Evolutionary conservation across 2,797 vertebrate genomes (phyloP).

Genomic region (Bufotes viridis): DNA sequence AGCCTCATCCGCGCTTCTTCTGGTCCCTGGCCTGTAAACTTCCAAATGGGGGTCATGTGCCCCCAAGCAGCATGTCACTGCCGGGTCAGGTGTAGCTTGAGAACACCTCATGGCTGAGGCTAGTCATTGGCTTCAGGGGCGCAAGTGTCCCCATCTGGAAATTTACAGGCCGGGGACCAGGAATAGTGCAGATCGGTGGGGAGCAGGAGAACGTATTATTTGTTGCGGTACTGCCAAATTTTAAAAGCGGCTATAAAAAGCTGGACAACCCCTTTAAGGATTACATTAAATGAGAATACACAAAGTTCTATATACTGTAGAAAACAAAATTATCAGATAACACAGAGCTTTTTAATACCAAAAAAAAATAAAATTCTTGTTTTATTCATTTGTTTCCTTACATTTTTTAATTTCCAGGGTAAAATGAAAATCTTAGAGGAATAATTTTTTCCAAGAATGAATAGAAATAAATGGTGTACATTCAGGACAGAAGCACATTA

Average conservation of each 20-base stretch:
- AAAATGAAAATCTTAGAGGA: background rate
- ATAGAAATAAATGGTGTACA: slow-evolving; percentile 43
- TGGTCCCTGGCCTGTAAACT: too few relatives aligned
- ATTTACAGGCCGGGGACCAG: too few relatives aligned
- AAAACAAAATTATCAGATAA: background rate
- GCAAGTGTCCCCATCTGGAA: too few relatives aligned
- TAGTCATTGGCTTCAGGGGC: too few relatives aligned
- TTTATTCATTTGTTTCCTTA: background rate
- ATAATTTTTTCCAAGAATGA: background rate
- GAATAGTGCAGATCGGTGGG: too few relatives aligned
- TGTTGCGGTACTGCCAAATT: too few relatives aligned
- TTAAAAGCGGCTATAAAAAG: too few relatives aligned
- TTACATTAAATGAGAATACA: background rate
- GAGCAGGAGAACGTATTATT: too few relatives aligned
- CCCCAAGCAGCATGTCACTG: background rate
- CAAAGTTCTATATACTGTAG: background rate
- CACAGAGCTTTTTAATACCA: background rate
- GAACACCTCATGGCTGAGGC: too few relatives aligned
- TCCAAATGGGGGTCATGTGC: too few relatives aligned
- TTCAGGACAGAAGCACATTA: slow-evolving; percentile 10
- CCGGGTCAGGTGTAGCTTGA: too few relatives aligned
- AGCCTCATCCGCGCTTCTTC: too few relatives aligned
- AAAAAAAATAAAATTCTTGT: background rate
- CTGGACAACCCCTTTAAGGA: background rate
- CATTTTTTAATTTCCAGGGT: background rate